Evolutionary conservation across 2,113 vertebrate species (phyloP), one percentile per base, ranked within the genome.

Genomic region (Aspiorhynchus laticeps): DNA sequence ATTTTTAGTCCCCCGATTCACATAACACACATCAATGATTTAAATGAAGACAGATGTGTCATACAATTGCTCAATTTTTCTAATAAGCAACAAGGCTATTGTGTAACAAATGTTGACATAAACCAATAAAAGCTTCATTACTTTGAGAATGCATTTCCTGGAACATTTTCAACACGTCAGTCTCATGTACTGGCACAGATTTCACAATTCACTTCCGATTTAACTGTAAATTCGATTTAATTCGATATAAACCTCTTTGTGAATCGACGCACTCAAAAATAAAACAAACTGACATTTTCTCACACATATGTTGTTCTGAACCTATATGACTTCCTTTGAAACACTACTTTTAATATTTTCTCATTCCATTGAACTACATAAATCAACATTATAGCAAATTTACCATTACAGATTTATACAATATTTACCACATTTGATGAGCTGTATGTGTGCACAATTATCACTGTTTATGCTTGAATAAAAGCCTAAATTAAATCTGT

Each of bases 81-180:
- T 43, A 80, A 80, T 43, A 24, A 21, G 63, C 12, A 75, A 82
- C 51, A 81, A n/a, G 21, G 73, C 38, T 15, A 63, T 51, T 87
- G 79, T 75, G 67, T 38, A 82, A 80, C 65, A 15, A 38, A 43
- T 82, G 85, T 82, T 87, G 85, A 80, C 69, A 82, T 33, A n/a
- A n/a, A 71, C 38, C 51, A 48, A 83, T 83, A 48, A 59, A n/a
- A 86, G 73, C 53, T 80, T 28, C 28, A 43, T 46, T 82, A 38
- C 59, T 81, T 74, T 48, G 67, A 82, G 79, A 48, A 87, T 48
- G 48, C 19, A 36, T 63, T 86, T 86, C 78, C 85, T 87, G 41
- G 59, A 67, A 69, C 38, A 0, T 4, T 28, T 69, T 67, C 43
- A 69, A 83, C 63, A 83, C 3, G 17, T 82, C 80, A 83, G 63